Evolutionary conservation across 2,888 invertebrate genomes (phyloP), one percentile per base, ranked within the genome.

Genomic region (Parelbella ahira): DNA sequence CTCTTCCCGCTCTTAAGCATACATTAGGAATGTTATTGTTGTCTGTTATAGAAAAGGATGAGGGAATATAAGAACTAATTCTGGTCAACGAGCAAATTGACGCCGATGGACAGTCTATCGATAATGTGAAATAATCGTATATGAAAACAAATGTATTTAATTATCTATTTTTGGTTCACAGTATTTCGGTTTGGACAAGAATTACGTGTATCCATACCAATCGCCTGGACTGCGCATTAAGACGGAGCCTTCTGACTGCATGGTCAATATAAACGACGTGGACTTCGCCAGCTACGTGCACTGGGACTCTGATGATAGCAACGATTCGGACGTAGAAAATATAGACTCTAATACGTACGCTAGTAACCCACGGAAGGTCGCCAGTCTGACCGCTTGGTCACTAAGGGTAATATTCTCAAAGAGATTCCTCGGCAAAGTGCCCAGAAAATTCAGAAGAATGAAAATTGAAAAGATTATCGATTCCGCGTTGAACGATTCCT

Each of bases 371-470:
- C 54, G 41, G 4, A 50, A 28, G 5, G 57, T 82, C 0, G 54
- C 71, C 0, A 54, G 51, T 0, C 54, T 87, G 0, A 53, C 65
- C 0, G 56, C 56, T 0, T 49, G 86, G 0, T 44, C 72, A 0
- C 39, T 87, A 0, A 77, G 75, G 41, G 70, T 64, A 0, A 56
- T 86, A 28, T 81, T 76, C 57, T 78, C 82, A 0, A 51, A 55
- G 1, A 67, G 61, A 34, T 53, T 57, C 1, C 37, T 79, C 0
- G 80, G 74, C 0, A 75, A 70, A 54, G 68, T 76, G 0, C 75
- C 73, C 0, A 69, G 57, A 25, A 81, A 63, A 37, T 52, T 48
- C 0, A 54, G 63, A 20, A 71, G 63, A 38, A 29, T 63, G 0
- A 63, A 64, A 47, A 28, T 37, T 0, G 63, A 68, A 18, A 52